Base-by-base conservation (phyloP, 2,888 invertebrate genomes). In the Scaptomyza polygonia region DNA sequence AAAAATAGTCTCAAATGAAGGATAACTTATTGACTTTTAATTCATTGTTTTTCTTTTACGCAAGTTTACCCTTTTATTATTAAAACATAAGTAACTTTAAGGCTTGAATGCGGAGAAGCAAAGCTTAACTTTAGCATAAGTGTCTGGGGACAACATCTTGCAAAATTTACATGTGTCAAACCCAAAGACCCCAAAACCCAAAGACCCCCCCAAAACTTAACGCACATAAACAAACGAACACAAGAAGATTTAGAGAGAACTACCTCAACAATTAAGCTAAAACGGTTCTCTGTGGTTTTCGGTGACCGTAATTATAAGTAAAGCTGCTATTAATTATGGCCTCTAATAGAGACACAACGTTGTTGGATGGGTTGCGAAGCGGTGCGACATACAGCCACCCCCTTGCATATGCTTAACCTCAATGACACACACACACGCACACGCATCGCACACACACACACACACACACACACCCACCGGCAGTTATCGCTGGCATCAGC, bases 261-360 rank as follows among this genome's bases (percentile, higher is more conserved):
- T 48, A 81, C 82, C 88, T 88, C 85, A 80, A 77, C 88, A 87
- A 82, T 82, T 88, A 88, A 87, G 88, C 82, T 61, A 61, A 88
- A 88, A 81, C 63, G 85, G 64, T 80, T 86, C 78, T 71, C 74
- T 86, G 86, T 72, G 88, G 83, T 77, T 70, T 73, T 70, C 63
- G 83, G 83, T 79, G 84, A 88, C 88, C 88, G 88, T 85, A 85
- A 85, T 85, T 88, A 84, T 88, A 84, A 84, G 89, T 82, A 88
- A 85, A 85, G 89, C 89, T 82, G 88, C 89, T 88, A 88, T 85
- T 85, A 88, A 85, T 85, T 85, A 85, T 86, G 84, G 86, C 72
- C 72, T 79, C 83, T 72, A 82, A 79, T 79, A 68, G 67, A 65
- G 63, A 57, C 57, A 16, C 39, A 9, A n/a, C 29, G 40, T 18